Conservation (phyloP, 64 coral and sea anemone species). For the Stichodactyla helianthus region DNA sequence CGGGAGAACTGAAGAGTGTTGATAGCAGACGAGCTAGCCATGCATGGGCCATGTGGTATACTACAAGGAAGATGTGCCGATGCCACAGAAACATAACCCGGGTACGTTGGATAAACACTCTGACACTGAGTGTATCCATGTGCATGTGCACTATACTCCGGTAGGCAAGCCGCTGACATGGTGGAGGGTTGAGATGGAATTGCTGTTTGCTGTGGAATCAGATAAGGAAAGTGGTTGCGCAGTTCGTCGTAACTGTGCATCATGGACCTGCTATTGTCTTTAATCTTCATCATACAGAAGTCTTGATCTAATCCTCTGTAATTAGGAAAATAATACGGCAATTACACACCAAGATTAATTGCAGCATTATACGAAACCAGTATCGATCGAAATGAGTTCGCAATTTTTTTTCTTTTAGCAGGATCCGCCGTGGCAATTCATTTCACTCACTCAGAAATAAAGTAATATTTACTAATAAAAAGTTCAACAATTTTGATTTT, state of each 20-base stretch:
- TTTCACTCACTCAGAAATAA: no score
- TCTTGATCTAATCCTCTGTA: conserved; percentile 62
- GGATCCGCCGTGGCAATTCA: no score
- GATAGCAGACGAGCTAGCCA: not conserved
- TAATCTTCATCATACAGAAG: conserved; percentile 73
- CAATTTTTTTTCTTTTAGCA: no score
- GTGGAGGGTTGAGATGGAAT: conserved; percentile 40
- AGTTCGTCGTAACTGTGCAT: conserved; percentile 86
- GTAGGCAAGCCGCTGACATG: conserved; percentile 49
- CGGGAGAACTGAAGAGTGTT: not conserved
- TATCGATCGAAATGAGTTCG: no score
- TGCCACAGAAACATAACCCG: conserved; percentile 50
- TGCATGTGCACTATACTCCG: conserved; percentile 35
- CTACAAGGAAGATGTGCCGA: conserved; percentile 31
- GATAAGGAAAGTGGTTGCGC: conserved; percentile 77
- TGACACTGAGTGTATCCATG: conserved; percentile 45
- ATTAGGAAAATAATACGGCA: not conserved
- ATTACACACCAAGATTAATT: no score
- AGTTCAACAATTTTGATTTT: no score
- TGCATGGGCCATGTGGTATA: not conserved
- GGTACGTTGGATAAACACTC: conserved; percentile 52
- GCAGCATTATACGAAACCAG: no score
- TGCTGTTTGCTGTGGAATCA: conserved; percentile 56
- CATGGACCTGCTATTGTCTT: conserved; percentile 76
- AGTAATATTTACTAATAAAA: no score